A percentile compares a stretch with the other conserved stretches of the same genome.
Evolutionary conservation across 2,113 vertebrate genomes (phyloP).

Genomic region (Nanorana parkeri): DNA sequence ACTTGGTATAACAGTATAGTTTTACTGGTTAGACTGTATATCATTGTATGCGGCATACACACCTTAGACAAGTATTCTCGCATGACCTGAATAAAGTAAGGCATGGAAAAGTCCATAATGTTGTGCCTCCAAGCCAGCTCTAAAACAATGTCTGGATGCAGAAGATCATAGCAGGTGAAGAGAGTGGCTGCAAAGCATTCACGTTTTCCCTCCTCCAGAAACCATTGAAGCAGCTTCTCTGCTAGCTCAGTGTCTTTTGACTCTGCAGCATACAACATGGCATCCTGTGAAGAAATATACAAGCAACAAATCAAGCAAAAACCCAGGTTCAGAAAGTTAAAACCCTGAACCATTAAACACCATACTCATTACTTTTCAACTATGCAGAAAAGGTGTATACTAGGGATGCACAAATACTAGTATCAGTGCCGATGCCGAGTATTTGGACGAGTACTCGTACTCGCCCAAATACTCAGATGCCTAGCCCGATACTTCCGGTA

Average conservation of each 20-base stretch:
- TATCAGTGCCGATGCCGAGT: too few species aligned
- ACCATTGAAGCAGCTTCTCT: constrained; percentile 87
- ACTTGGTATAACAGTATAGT: too few species aligned
- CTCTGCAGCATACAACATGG: constrained; percentile 88
- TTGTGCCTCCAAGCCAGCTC: constrained; percentile 89
- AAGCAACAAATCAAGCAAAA: not conserved
- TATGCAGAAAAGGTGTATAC: too few species aligned
- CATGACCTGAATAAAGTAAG: constrained; percentile 92
- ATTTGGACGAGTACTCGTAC: too few species aligned
- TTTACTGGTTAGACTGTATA: too few species aligned
- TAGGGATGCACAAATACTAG: too few species aligned
- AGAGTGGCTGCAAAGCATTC: constrained; percentile 89
- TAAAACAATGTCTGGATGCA: constrained; percentile 86
- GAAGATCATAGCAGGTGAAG: constrained; percentile 86
- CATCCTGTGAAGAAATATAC: constrained; percentile 72
- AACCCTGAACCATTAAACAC: too few species aligned
- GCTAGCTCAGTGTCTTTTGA: constrained; percentile 84
- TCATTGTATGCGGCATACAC: not conserved
- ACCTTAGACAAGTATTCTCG: constrained; percentile 89
- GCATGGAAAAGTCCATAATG: constrained; percentile 88
- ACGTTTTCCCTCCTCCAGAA: constrained; percentile 84
- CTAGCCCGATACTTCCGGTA: too few species aligned
- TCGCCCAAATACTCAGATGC: too few species aligned
- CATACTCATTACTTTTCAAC: too few species aligned
- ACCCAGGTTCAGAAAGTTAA: too few species aligned